Percentiles rank a stretch among this genome's conserved stretches.
These are phyloP conservation scores for Oligia latruncula DNA, from an alignment of 2,888 invertebrate genomes.

Conservation along the genomic window DNA sequence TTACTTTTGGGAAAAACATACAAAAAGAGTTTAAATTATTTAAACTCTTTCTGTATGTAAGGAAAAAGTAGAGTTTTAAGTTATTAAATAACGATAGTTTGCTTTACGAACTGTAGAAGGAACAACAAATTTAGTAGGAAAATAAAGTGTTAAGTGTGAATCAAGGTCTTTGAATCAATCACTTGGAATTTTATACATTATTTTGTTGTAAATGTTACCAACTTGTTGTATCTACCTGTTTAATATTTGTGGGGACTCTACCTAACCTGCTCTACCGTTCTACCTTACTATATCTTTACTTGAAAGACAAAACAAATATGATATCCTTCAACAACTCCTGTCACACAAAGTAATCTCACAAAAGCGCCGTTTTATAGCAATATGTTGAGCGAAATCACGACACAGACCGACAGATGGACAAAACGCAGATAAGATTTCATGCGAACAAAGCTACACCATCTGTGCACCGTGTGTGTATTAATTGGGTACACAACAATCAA, in stretches of 20 bases:
- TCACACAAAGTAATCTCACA: constrained; percentile 34
- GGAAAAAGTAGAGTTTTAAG: not conserved
- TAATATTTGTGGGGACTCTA: constrained; percentile 6
- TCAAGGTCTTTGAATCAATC: constrained; percentile 13
- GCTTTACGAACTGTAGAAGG: not conserved
- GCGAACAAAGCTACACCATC: constrained; percentile 80
- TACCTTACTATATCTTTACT: not conserved
- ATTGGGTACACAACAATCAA: constrained; percentile 50
- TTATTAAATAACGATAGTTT: not conserved
- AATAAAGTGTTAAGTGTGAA: not conserved
- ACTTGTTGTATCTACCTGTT: not conserved
- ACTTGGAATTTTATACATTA: not conserved
- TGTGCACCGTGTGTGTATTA: constrained; percentile 65
- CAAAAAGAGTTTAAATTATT: not conserved
- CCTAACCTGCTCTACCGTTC: not conserved
- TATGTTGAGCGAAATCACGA: constrained; percentile 68
- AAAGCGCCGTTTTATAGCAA: constrained; percentile 62
- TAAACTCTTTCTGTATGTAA: not conserved
- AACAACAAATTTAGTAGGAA: not conserved
- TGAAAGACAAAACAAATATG: not conserved
- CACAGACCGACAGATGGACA: constrained; percentile 78
- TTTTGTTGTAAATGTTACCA: not conserved
- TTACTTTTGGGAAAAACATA: not conserved
- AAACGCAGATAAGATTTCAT: constrained; percentile 83
- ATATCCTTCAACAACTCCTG: not conserved